Evolutionary conservation across 2,797 vertebrate genomes (phyloP), one percentile per base, ranked within the genome.

Genomic region (Poeciliopsis infans): DNA sequence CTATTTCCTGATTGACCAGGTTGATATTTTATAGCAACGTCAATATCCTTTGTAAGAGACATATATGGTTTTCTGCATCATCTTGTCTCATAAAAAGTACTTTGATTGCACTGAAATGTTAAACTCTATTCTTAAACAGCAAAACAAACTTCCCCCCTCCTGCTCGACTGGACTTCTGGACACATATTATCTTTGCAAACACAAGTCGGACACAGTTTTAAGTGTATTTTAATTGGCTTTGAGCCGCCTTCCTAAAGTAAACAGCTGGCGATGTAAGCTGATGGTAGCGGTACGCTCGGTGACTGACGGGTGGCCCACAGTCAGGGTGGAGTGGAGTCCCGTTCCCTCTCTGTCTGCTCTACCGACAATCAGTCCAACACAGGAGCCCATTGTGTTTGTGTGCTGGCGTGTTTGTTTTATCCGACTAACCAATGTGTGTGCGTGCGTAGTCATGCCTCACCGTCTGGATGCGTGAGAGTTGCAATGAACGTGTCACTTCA

Each of bases 141-240:
- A 86, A 93, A 91, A 83, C 87, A 75, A 83, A 86, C 68, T 51
- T 69, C 79, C 79, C 82, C 88, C 77, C 83, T 83, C 72, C 75
- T 25, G 57, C 85, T 91, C 76, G 88, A 92, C 89, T 89, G 85
- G 89, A 88, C 89, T 91, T 79, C 85, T 92, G 94, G 90, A 93
- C 93, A 92, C 91, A 90, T 93, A 94, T 97, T 96, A 96, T 97
- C 94, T 94, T 89, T 95, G 92, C 94, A 94, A 96, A 95, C 92
- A 96, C 91, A 94, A 94, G 93, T 91, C 87, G 94, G 92, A 95
- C 92, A 91, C 90, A 93, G 93, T 84, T 79, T 93, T 90, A 91
- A 95, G 95, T 96, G 96, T 97, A 95, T 98, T 99, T 98, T 96
- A 94, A 96, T 97, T 99, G 97, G 97, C 97, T 93, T 83, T 71